Base-by-base conservation (phyloP, 2,888 invertebrate genomes). In the Cheilosia grossa region DNA sequence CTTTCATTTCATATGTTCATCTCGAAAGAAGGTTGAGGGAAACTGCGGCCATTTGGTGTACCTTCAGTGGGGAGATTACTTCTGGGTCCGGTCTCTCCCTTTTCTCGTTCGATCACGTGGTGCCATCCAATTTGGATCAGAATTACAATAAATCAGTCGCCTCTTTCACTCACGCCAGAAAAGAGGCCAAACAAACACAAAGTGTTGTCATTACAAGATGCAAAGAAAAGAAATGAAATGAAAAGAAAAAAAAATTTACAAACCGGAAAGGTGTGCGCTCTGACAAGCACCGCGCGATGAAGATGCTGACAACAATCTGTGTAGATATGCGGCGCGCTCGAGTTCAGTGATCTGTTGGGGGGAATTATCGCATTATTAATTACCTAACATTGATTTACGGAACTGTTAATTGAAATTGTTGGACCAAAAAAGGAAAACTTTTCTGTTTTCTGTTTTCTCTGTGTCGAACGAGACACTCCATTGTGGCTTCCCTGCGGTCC, bases 351-450 rank as follows among this genome's bases (percentile, higher is more conserved):
- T 78, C 82, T 82, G 33, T 58, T n/a, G 15, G 59, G 58, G n/a
- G 66, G 82, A 51, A 69, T 83, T 69, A 83, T 74, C 73, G 53
- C 79, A 79, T 83, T 69, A 51, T 73, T 79, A 85, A 85, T 85
- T 85, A 85, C 56, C 83, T 80, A 83, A 83, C 82, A 69, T 79
- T 85, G 83, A 85, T 85, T 80, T 81, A 74, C 83, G 83, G 83
- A 85, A 85, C 83, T 75, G 63, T 80, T 85, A 75, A 85, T 75
- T 85, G 81, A 70, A 83, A 69, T 59, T 30, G 69, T 69, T 79
- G 64, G 17, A 69, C 73, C 67, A 27, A 51, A 59, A 37, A 59
- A 37, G 78, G 66, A 27, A 58, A 40, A 56, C 21, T 51, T 42
- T 61, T 30, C 42, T 74, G 61, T 61, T 27, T 61, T 40, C 54